Base-by-base conservation (phyloP, 2,888 invertebrate species). In the Gymnocheta viridis region DNA sequence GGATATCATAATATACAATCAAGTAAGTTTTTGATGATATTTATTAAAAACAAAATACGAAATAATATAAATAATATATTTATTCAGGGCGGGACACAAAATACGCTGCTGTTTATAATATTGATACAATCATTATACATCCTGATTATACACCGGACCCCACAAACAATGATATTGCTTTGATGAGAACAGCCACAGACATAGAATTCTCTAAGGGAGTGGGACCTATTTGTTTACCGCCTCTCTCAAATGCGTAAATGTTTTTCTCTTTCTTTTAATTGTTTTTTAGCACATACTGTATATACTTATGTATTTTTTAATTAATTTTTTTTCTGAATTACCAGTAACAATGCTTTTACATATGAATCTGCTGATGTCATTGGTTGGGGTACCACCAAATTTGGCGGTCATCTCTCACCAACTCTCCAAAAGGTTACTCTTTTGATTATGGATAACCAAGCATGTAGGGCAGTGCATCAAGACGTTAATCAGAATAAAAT, bases 221-320 rank as follows among this genome's bases (percentile, higher is more conserved):
- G 4, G 94, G 94, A 0, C 94, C 95, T 0, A 93, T 92, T 64
- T 95, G 95, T 87, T 89, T 95, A 58, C 95, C 95, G 9, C 76
- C 82, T 5, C 0, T 38, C 0, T n/a, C 41, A 5, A 69, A 14
- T 14, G 32, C 77, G 91, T 91, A 84, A 88, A 89, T 87, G n/a
- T 4, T 9, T 17, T 35, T 47, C 24, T 9, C 19, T 44, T 4
- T 19, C 0, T 1, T 0, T 2, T 17, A 22, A 9, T 10, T 10
- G 4, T 38, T 38, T 38, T 38, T 2, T n/a, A n/a, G n/a, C n/a
- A n/a, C n/a, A n/a, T n/a, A n/a, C n/a, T n/a, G n/a, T n/a, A n/a
- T n/a, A 38, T 14, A 12, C 4, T 3, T 7, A 38, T n/a, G n/a
- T n/a, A n/a, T n/a, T 14, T 38, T 38, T 12, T 14, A 14, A 14